These are phyloP conservation scores for Phocides pigmalion DNA, from an alignment of 1,140 invertebrate species.

Conservation along the genomic window DNA sequence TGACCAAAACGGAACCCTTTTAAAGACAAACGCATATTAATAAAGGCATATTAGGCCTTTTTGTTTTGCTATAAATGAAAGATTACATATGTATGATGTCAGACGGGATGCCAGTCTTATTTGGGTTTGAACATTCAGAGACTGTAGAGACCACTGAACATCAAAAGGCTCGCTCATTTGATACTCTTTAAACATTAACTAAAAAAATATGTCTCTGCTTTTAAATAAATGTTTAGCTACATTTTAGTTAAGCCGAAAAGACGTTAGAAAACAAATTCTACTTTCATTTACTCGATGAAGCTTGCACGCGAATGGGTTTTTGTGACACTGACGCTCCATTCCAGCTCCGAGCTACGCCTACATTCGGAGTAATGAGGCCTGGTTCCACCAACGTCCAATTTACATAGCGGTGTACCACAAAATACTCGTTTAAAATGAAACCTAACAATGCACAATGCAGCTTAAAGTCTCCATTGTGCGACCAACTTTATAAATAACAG, in stretches of 20 bases:
- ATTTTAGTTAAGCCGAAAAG: not conserved
- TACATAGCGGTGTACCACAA: conserved; percentile 71
- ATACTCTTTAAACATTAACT: no score
- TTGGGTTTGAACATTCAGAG: no score
- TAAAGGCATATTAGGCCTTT: no score
- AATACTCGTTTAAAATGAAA: conserved; percentile 74
- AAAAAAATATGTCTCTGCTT: no score
- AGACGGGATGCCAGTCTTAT: no score
- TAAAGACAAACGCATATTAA: no score
- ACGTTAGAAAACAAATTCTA: conserved; percentile 18
- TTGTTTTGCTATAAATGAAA: no score
- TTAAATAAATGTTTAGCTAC: no score
- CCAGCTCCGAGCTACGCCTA: conserved; percentile 14
- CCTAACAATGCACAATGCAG: conserved; percentile 78
- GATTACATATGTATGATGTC: no score
- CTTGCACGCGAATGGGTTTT: conserved; percentile 18
- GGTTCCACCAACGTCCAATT: conserved; percentile 67
- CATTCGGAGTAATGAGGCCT: conserved; percentile 31
- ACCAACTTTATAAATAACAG: conserved; percentile 78
- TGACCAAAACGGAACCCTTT: no score
- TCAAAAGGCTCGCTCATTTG: no score
- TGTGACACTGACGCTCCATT: conserved; percentile 12
- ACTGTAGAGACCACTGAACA: no score
- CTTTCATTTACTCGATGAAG: conserved; percentile 16
- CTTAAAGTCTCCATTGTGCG: conserved; percentile 69